Base-by-base conservation (phyloP, 1,140 invertebrate genomes). In the Harpegnathos saltator region DNA sequence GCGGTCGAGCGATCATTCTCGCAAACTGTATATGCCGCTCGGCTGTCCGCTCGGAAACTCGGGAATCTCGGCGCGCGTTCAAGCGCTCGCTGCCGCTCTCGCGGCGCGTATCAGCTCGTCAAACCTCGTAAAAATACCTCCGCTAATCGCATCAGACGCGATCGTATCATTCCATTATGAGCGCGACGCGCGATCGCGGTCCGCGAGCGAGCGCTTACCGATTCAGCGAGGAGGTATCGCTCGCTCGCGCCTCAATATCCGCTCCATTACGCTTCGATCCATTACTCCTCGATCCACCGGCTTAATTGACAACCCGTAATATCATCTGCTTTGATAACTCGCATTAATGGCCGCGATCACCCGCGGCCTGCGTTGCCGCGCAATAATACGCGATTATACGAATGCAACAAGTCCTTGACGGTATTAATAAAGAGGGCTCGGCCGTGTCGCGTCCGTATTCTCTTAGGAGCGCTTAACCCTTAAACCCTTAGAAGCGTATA, bases 401-500 rank as follows among this genome's bases (percentile, higher is more conserved):
- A 75, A 75, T 50, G 71, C 24, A 52, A 52, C 44, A 59, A 71
- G 12, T 59, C 11, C n/a, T 48, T 80, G 19, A 66, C n/a, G 22
- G 52, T 63, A 52, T 54, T 66, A 71, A 22, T 52, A 54, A 75
- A 82, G 11, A 48, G 29, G 22, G n/a, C 14, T 52, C 19, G 33
- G 15, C 26, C 1, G n/a, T 29, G n/a, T 56, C 24, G 19, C 38
- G 80, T 52, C 48, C 58, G 24, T 65, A 72, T 66, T 80, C 48
- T 71, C n/a, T 38, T 15, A 77, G 54, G 33, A 85, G 0, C 74
- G 44, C 86, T 88, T 88, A 82, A 89, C 84, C 84, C 84, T 89
- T 88, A 88, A 88, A 89, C 71, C 66, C 80, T 78, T 75, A 65
- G 69, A 82, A 87, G 78, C 77, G 58, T 82, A 73, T 66, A 83